These are phyloP conservation scores for Watsonalla cultraria DNA, from an alignment of 2,888 invertebrate genomes.

Conservation along the genomic window DNA sequence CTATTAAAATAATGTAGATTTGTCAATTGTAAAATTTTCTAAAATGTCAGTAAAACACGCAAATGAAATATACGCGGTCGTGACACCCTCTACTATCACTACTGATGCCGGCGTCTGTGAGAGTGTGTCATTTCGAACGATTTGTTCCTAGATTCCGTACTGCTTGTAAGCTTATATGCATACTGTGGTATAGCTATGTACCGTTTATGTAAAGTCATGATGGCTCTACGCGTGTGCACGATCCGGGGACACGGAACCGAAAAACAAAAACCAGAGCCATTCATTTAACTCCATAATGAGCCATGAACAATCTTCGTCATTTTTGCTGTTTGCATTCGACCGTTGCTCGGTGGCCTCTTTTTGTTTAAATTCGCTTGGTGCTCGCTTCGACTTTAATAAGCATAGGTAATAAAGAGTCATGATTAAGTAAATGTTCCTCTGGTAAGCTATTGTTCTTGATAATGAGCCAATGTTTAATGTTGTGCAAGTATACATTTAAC, in stretches of 20 bases:
- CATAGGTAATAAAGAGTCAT: slow-evolving; percentile 56
- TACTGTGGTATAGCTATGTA: too few relatives aligned
- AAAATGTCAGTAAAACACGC: too few relatives aligned
- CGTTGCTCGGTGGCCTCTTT: slow-evolving; percentile 53
- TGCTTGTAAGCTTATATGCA: too few relatives aligned
- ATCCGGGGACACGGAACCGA: slow-evolving; percentile 38
- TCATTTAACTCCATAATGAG: slow-evolving; percentile 69
- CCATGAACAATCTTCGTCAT: slow-evolving; percentile 70
- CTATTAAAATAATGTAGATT: too few relatives aligned
- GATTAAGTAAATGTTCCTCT: slow-evolving; percentile 61
- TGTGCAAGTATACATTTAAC: slow-evolving; percentile 36
- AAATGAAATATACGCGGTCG: too few relatives aligned
- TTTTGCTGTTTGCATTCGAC: slow-evolving; percentile 58
- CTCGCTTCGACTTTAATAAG: slow-evolving; percentile 59
- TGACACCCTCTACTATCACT: too few relatives aligned
- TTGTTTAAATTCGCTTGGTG: slow-evolving; percentile 53
- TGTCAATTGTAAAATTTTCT: too few relatives aligned
- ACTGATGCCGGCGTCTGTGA: too few relatives aligned
- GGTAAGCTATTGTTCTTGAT: slow-evolving; percentile 61
- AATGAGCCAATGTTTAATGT: slow-evolving; percentile 50
- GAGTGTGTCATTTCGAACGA: too few relatives aligned
- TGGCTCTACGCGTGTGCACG: slow-evolving; percentile 27
- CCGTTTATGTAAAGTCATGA: too few relatives aligned
- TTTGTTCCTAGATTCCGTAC: too few relatives aligned
- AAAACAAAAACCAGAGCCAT: slow-evolving; percentile 50